Conservation (phyloP, 2,888 invertebrate genomes). For the Noctua janthe region DNA sequence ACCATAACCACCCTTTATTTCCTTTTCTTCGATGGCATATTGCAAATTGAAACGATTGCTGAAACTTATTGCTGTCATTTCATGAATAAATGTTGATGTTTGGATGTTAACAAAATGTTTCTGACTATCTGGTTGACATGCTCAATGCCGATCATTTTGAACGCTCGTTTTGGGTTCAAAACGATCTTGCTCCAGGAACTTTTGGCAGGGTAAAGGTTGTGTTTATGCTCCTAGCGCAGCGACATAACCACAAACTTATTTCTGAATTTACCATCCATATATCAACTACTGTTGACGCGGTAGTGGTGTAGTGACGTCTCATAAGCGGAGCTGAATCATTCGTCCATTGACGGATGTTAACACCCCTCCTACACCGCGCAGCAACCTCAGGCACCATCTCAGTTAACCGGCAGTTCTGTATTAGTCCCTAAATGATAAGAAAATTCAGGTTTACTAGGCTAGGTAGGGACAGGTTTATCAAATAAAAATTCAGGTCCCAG, state of each 20-base stretch:
- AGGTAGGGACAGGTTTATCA: no score
- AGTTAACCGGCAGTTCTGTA: not conserved
- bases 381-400: not conserved
- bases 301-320: not conserved
- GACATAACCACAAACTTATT: not conserved
- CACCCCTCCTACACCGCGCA: not conserved
- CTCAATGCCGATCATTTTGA: not conserved
- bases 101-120: conserved; percentile 20
- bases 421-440: no score
- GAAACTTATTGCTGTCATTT: conserved; percentile 22
- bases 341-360: not conserved
- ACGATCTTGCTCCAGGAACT: no score
- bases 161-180: not conserved
- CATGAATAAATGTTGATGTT: not conserved
- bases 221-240: not conserved
- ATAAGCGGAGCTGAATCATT: not conserved
- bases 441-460: not conserved
- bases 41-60: conserved; percentile 30
- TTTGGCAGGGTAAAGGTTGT: not conserved
- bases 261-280: not conserved
- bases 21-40: not conserved
- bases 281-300: no score
- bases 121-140: not conserved
- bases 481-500: no score
- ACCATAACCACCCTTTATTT: not conserved